These are phyloP conservation scores for Numida meleagris DNA, from an alignment of 2,113 vertebrate genomes.

Conservation along the genomic window DNA sequence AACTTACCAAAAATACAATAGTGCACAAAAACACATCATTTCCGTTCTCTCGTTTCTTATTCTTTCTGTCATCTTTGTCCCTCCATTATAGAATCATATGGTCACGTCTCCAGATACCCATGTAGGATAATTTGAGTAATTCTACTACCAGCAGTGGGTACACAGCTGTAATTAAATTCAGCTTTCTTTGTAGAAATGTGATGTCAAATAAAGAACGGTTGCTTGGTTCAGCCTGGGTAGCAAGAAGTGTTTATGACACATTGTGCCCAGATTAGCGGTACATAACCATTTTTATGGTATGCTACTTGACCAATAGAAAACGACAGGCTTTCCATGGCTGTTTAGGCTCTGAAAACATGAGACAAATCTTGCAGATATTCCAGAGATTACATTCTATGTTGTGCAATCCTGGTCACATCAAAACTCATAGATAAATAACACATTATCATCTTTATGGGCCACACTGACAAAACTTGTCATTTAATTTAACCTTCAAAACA, in stretches of 20 bases:
- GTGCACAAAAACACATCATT: background rate
- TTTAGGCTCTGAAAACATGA: background rate
- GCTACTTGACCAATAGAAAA: background rate
- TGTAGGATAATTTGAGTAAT: background rate
- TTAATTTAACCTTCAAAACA: conserved; percentile 49
- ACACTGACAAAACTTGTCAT: conserved; percentile 5
- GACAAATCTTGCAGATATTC: background rate
- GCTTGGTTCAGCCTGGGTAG: background rate
- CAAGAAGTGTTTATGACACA: background rate
- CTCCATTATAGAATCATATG: background rate
- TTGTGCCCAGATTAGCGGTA: background rate
- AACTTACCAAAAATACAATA: background rate
- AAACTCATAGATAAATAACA: conserved; percentile 3
- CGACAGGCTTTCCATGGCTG: background rate
- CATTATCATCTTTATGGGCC: background rate
- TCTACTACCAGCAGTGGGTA: background rate
- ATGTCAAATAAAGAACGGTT: background rate
- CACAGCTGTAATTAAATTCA: background rate
- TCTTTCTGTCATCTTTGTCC: background rate
- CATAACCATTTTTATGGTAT: background rate
- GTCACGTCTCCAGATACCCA: background rate
- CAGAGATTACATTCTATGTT: background rate
- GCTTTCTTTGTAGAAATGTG: background rate
- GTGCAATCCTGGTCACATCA: background rate
- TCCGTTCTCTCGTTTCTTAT: background rate